Conservation (phyloP, 2,113 vertebrate genomes). For the Pantherophis guttatus region DNA sequence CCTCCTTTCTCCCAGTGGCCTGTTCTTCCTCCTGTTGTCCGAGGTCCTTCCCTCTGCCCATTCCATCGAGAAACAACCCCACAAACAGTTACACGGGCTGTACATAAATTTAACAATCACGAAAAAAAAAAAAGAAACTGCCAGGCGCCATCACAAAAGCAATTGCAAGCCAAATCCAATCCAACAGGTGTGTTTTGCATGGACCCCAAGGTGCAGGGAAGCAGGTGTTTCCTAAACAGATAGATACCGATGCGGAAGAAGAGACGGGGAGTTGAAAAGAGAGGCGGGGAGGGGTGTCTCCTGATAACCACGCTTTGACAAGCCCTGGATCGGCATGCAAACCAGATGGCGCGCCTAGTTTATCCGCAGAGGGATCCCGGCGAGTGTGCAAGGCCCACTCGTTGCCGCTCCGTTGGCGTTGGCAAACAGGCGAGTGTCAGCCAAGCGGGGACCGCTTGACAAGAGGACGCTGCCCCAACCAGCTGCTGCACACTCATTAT, state of each 20-base stretch:
- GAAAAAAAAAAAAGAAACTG: not conserved
- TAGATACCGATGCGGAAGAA: not conserved
- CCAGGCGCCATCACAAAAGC: not conserved
- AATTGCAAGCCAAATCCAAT: not conserved
- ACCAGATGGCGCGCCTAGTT: not conserved
- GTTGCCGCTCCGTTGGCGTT: constrained; percentile 15
- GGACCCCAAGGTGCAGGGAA: not conserved
- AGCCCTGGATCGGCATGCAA: not conserved
- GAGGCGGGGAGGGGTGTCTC: not conserved
- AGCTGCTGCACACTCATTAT: not conserved
- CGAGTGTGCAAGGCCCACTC: not conserved
- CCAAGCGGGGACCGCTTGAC: not conserved
- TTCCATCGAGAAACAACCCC: not conserved
- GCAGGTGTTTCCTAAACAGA: not conserved
- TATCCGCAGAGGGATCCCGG: not conserved
- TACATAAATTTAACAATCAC: not conserved
- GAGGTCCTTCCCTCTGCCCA: not conserved
- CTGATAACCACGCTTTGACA: not conserved
- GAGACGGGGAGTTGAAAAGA: not conserved
- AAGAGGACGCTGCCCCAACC: constrained; percentile 10
- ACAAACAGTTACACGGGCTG: not conserved
- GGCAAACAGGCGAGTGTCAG: not conserved
- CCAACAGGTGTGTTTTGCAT: not conserved
- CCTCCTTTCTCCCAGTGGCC: not conserved
- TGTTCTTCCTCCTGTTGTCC: not conserved